Conservation (phyloP, 2,888 invertebrate species). For the Allygus modestus region DNA sequence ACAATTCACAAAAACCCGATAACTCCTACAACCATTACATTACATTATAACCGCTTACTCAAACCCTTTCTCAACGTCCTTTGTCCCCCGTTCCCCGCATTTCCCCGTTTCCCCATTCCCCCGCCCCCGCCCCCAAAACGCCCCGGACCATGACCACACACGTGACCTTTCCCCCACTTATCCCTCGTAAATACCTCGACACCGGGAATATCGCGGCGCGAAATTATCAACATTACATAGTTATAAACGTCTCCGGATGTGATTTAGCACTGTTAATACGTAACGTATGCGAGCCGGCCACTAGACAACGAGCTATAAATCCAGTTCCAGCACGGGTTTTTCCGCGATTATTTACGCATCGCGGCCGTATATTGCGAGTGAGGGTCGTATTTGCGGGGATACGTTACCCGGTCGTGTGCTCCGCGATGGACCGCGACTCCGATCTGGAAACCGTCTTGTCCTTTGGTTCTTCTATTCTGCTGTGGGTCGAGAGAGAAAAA, state of each 20-base stretch:
- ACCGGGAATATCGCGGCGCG: conserved; percentile 2
- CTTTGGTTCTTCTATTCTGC: too few relatives aligned
- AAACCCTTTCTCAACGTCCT: background rate
- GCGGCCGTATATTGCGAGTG: conserved; percentile 40
- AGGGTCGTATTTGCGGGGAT: conserved; percentile 38
- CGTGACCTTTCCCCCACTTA: conserved; percentile 45
- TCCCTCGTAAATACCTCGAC: conserved; percentile 11
- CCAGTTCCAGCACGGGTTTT: conserved; percentile 24
- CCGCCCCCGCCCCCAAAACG: background rate
- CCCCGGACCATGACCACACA: conserved; percentile 50
- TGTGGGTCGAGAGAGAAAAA: background rate
- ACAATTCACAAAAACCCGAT: too few relatives aligned
- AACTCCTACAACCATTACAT: background rate
- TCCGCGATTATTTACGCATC: conserved; percentile 40
- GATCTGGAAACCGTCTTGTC: background rate
- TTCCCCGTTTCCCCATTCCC: conserved; percentile 11
- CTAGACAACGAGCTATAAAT: conserved; percentile 24
- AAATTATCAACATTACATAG: conserved; percentile 47
- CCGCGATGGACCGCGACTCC: background rate
- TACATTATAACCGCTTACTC: background rate
- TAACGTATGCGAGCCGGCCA: conserved; percentile 22
- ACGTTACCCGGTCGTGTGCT: conserved; percentile 30
- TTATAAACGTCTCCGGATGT: conserved; percentile 25
- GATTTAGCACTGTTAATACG: conserved; percentile 43
- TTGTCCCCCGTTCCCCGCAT: background rate